phyloP scores from a whole-genome alignment of 2,797 vertebrate genomes.

The Chelonia mydas region DNA sequence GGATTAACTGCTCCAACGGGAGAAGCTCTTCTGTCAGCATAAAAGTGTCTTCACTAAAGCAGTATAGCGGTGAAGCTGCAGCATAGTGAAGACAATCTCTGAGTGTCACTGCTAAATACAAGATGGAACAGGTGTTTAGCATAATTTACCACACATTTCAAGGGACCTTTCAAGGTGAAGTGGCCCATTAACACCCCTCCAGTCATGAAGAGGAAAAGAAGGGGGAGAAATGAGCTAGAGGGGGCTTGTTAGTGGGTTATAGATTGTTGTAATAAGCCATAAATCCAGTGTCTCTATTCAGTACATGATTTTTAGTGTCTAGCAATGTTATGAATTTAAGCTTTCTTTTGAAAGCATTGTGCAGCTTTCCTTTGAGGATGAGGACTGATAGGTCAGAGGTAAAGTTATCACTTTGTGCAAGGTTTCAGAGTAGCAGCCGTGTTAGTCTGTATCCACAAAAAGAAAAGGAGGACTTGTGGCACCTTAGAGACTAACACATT shows the following conservation, averaged over 20 bases:
- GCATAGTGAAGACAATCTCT: neutral
- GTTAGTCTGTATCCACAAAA: too few relatives aligned
- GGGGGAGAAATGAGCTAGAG: too few relatives aligned
- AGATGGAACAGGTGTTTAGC: neutral
- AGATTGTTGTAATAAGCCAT: neutral
- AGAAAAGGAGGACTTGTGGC: too few relatives aligned
- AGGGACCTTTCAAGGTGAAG: neutral
- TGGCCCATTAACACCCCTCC: neutral
- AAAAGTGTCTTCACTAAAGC: neutral
- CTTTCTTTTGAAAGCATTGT: neutral
- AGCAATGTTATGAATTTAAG: neutral
- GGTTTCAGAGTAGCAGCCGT: too few relatives aligned
- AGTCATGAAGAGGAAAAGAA: too few relatives aligned
- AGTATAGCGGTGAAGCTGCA: neutral
- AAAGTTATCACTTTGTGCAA: neutral
- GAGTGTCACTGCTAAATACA: neutral
- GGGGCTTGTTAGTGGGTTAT: neutral
- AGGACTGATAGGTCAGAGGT: neutral
- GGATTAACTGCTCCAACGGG: neutral
- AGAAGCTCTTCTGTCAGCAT: neutral
- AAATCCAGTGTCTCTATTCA: neutral
- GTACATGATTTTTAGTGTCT: neutral
- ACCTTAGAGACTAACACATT: too few relatives aligned
- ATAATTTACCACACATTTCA: neutral
- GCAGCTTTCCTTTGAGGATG: neutral